These are phyloP conservation scores for Heterotis niloticus DNA, from an alignment of 2,113 vertebrate species.

Conservation along the genomic window DNA sequence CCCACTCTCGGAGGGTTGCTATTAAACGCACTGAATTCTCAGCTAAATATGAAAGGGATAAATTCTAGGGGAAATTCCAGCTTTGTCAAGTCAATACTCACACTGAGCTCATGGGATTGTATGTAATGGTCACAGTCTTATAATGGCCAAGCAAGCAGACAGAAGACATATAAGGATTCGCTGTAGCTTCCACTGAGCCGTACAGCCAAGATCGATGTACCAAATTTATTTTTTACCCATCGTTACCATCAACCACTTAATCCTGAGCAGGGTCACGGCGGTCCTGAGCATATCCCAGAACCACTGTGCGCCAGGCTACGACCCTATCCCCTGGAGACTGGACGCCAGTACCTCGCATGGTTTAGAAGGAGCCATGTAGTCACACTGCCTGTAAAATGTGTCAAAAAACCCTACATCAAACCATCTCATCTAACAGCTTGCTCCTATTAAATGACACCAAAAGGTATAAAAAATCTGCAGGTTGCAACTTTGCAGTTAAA, in stretches of 20 bases:
- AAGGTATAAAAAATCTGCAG: background rate
- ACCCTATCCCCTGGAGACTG: too few species aligned
- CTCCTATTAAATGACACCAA: background rate
- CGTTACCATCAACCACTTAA: too few species aligned
- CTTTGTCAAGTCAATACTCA: conserved; percentile 2
- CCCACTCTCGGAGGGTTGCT: background rate
- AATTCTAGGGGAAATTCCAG: conserved; percentile 19
- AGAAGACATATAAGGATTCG: background rate
- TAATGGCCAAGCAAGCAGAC: background rate
- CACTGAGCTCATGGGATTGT: background rate
- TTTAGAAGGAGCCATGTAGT: background rate
- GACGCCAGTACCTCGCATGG: background rate
- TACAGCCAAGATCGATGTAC: background rate
- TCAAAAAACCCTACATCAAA: background rate
- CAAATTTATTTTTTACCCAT: too few species aligned
- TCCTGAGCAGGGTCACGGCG: too few species aligned
- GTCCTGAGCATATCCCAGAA: background rate
- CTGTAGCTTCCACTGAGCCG: background rate
- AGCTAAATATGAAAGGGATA: background rate
- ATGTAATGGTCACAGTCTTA: background rate
- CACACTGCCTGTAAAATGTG: background rate
- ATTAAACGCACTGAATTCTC: background rate
- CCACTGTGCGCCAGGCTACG: background rate
- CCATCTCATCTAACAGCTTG: background rate
- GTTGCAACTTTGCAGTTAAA: background rate